These are phyloP conservation scores for Turnix velox DNA, from an alignment of 2,113 vertebrate species.

Conservation along the genomic window DNA sequence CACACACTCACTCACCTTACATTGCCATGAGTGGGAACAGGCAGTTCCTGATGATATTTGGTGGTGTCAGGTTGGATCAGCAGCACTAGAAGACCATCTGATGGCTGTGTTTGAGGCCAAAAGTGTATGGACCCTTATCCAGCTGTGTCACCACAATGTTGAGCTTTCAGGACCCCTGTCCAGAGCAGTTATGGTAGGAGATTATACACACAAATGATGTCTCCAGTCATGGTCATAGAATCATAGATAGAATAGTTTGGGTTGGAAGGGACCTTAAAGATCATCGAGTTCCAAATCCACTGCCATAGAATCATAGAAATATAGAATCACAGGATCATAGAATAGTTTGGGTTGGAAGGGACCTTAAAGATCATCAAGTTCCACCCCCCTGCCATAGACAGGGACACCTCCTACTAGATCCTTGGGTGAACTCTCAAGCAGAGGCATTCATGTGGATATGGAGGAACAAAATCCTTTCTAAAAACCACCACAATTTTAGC, in stretches of 20 bases:
- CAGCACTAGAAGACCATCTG: neutral
- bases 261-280: no score
- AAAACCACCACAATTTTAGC: fast-evolving
- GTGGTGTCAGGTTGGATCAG: fast-evolving
- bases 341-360: no score
- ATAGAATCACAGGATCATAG: no score
- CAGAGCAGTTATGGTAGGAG: fast-evolving
- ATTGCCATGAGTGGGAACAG: fast-evolving
- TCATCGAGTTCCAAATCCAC: no score
- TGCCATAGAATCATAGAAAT: no score
- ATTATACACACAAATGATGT: neutral
- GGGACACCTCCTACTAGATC: no score
- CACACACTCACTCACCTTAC: neutral
- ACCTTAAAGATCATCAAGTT: no score
- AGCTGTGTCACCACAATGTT: neutral
- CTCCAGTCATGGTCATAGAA: neutral
- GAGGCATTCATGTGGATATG: fast-evolving
- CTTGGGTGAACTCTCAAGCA: neutral
- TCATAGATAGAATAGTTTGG: no score
- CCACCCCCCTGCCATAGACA: no score
- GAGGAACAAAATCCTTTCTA: neutral
- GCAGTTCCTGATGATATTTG: fast-evolving
- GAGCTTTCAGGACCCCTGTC: neutral
- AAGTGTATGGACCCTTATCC: fast-evolving
- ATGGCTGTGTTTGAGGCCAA: neutral